phyloP scores from a whole-genome alignment of 2,888 invertebrate species.

The Gibbula magus region DNA sequence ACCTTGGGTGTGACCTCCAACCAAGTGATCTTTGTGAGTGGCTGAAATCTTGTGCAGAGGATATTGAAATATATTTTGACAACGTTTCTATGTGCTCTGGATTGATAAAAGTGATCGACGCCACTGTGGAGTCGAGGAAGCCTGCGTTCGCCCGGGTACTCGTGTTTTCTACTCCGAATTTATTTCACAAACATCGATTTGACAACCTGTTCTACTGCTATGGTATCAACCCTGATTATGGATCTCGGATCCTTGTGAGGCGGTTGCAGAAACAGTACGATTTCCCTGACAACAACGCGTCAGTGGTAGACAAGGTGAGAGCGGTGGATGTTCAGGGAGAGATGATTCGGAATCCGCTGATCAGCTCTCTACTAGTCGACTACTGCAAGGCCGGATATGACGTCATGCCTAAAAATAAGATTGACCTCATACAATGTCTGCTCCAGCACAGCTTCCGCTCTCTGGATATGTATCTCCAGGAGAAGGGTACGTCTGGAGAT shows the following conservation, averaged over 20 bases:
- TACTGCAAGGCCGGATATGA: slow-evolving; percentile 37
- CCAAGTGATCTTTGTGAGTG: slow-evolving; percentile 37
- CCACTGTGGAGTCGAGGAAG: slow-evolving; percentile 33
- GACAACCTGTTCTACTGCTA: slow-evolving; percentile 47
- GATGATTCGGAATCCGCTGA: slow-evolving; percentile 42
- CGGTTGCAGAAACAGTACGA: slow-evolving; percentile 37
- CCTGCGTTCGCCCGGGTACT: slow-evolving; percentile 43
- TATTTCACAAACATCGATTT: slow-evolving; percentile 38
- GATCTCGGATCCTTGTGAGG: slow-evolving; percentile 35
- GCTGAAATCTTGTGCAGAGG: slow-evolving; percentile 39
- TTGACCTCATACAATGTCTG: slow-evolving; percentile 34
- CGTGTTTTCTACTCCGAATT: slow-evolving; percentile 34
- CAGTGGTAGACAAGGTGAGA: slow-evolving; percentile 30
- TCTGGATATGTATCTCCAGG: not conserved
- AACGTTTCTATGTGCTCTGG: slow-evolving; percentile 40
- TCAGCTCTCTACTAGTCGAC: slow-evolving; percentile 36
- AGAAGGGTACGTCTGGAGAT: not conserved
- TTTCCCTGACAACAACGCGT: slow-evolving; percentile 34
- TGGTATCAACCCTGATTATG: slow-evolving; percentile 44
- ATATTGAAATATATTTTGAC: slow-evolving; percentile 45
- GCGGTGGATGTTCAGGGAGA: slow-evolving; percentile 37
- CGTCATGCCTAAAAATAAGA: slow-evolving; percentile 33
- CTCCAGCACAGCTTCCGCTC: slow-evolving; percentile 29
- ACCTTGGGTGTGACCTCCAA: not conserved
- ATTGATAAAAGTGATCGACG: slow-evolving; percentile 37